Evolutionary conservation across 1,140 invertebrate species (phyloP).

Genomic region (Heliothis subflexa): DNA sequence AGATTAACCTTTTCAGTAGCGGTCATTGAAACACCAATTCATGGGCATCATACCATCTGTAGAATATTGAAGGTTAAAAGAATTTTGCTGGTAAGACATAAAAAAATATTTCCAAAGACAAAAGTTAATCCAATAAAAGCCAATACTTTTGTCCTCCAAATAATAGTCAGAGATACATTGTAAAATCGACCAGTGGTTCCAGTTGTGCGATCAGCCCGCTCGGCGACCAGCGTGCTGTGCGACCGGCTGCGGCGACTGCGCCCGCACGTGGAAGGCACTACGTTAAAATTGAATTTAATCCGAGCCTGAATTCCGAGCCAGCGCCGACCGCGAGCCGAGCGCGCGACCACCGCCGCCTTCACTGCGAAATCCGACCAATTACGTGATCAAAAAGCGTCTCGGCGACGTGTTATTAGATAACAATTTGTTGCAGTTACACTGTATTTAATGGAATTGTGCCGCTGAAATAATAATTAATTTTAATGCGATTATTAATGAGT

Average conservation of each 20-base stretch:
- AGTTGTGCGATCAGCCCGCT: too few relatives aligned
- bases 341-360: background rate
- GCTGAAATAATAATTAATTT: background rate
- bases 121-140: background rate
- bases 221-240: too few relatives aligned
- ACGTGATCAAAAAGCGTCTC: conserved; percentile 18
- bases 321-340: conserved; percentile 10
- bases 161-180: background rate
- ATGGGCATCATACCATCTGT: too few relatives aligned
- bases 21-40: too few relatives aligned
- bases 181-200: background rate
- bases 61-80: too few relatives aligned
- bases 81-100: too few relatives aligned
- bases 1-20: too few relatives aligned
- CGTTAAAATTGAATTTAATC: conserved; percentile 50
- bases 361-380: conserved; percentile 12
- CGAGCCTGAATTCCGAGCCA: conserved; percentile 14
- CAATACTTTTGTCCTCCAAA: background rate
- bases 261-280: background rate
- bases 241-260: too few relatives aligned
- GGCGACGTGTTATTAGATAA: conserved; percentile 4
- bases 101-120: background rate
- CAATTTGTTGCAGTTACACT: background rate
- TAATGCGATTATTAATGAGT: too few relatives aligned
- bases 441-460: background rate